Evolutionary conservation across 2,113 vertebrate species (phyloP).

Genomic region (Promerops cafer): DNA sequence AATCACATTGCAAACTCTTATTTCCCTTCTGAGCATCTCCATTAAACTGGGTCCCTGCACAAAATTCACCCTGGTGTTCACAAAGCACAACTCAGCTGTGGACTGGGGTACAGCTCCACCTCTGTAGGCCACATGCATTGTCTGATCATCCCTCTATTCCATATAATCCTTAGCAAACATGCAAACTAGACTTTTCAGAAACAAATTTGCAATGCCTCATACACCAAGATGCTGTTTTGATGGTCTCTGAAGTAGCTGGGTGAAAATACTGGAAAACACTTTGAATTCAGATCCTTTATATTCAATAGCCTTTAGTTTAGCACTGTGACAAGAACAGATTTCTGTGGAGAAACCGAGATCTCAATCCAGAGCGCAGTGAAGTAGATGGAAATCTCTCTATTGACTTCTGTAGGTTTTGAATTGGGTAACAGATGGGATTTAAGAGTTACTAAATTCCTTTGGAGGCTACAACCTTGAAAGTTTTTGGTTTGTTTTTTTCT

Average conservation of each 20-base stretch:
- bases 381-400: not conserved
- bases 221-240: not conserved
- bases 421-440: not conserved
- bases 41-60: not conserved
- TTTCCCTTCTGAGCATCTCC: not conserved
- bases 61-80: not conserved
- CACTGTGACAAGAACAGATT: not conserved
- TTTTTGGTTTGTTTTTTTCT: not conserved
- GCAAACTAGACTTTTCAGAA: not conserved
- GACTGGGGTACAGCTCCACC: not conserved
- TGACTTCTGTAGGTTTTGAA: not conserved
- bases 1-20: not conserved
- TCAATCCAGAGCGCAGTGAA: not conserved
- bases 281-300: not conserved
- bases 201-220: not conserved
- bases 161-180: not conserved
- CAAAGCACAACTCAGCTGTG: not conserved
- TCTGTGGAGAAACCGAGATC: not conserved
- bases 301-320: not conserved
- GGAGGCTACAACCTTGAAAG: not conserved
- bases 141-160: not conserved
- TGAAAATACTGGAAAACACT: not conserved
- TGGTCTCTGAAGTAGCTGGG: not conserved
- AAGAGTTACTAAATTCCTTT: not conserved
- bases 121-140: rapidly evolving